A percentile compares a stretch with the other conserved stretches of the same genome.
Conservation (phyloP, 2,113 vertebrate species). For the Okapia johnstoni region DNA sequence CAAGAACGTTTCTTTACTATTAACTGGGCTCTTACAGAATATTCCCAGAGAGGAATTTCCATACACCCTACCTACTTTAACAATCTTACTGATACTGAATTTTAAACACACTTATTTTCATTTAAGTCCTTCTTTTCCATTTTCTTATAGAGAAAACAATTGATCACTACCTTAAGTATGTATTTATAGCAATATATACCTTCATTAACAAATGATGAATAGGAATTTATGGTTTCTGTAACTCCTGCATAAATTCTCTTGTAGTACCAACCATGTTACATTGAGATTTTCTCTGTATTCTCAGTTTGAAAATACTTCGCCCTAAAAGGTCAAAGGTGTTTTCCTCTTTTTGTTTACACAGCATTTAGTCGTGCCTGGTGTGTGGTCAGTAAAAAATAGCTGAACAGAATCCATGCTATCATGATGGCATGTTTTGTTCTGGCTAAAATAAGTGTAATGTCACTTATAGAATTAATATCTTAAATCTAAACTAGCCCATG, state of each 20-base stretch:
- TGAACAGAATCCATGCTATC: background rate
- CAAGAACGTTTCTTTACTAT: background rate
- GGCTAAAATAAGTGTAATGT: constrained; percentile 27
- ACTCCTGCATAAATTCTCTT: background rate
- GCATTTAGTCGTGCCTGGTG: background rate
- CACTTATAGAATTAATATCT: constrained; percentile 1
- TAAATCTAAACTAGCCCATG: background rate
- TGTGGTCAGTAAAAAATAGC: background rate
- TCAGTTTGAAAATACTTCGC: background rate
- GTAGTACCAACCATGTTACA: background rate
- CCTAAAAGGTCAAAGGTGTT: background rate
- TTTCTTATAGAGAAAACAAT: background rate
- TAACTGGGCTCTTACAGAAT: background rate
- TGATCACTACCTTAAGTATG: background rate
- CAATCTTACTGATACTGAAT: background rate
- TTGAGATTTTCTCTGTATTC: background rate
- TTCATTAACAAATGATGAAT: background rate
- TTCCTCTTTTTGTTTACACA: background rate
- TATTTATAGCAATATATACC: background rate
- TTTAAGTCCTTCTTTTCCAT: background rate
- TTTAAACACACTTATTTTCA: background rate
- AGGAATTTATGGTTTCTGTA: background rate
- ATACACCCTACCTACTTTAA: background rate
- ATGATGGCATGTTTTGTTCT: background rate
- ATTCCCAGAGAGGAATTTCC: background rate